Percentiles rank a stretch among this genome's conserved stretches.
phyloP scores from a whole-genome alignment of 2,888 invertebrate species.

The Eristalis tenax region DNA sequence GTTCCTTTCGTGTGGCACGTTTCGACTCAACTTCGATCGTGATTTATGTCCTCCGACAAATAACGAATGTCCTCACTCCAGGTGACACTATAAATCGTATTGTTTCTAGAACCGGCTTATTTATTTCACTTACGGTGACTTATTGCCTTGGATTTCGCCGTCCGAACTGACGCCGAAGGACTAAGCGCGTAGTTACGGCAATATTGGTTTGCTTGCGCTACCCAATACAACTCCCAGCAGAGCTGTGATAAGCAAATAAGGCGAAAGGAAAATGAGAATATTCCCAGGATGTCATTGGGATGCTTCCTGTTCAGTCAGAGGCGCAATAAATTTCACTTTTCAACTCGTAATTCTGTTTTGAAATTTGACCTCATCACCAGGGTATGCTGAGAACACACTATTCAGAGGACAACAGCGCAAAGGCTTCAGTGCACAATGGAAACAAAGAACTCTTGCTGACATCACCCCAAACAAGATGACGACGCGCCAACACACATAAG shows the following conservation, averaged over 20 bases:
- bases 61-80: conserved; percentile 69
- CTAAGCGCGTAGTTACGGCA: neutral
- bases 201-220: neutral
- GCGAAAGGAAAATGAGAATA: conserved; percentile 13
- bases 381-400: conserved; percentile 1
- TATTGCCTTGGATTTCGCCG: conserved; percentile 48
- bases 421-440: conserved; percentile 56
- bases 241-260: conserved; percentile 61
- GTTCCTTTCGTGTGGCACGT: conserved; percentile 19
- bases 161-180: conserved; percentile 24
- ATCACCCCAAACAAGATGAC: conserved; percentile 50
- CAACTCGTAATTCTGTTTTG: conserved; percentile 60
- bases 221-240: neutral
- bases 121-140: conserved; percentile 68
- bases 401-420: neutral
- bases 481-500: conserved; percentile 42
- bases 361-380: conserved; percentile 59
- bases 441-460: conserved; percentile 63
- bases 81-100: conserved; percentile 67
- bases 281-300: conserved; percentile 41
- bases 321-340: conserved; percentile 71
- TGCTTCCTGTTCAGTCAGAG: conserved; percentile 68
- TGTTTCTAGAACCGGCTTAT: conserved; percentile 61
- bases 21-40: conserved; percentile 48
- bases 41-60: conserved; percentile 51